Evolutionary conservation across 2,888 invertebrate genomes (phyloP).

Genomic region (Perizoma flavofasciatum): DNA sequence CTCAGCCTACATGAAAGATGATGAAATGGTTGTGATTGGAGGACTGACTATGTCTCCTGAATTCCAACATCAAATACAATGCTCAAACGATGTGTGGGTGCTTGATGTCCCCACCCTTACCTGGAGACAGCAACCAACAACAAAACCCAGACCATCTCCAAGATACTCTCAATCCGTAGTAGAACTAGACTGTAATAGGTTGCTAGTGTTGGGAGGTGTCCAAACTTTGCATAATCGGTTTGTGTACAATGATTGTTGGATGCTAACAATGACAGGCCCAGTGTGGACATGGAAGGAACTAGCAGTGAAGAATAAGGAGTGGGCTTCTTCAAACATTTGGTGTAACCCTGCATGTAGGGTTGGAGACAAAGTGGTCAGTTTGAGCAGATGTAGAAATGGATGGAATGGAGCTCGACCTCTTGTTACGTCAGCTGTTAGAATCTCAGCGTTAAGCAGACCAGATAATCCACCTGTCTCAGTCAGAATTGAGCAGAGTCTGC

Average conservation of each 20-base stretch:
- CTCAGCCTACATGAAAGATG: conserved; percentile 92
- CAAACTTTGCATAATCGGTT: conserved; percentile 90
- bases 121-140: conserved; percentile 91
- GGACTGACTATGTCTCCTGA: conserved; percentile 84
- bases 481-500: conserved; percentile 76
- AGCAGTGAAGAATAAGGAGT: conserved; percentile 89
- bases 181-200: conserved; percentile 88
- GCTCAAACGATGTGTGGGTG: conserved; percentile 95
- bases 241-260: conserved; percentile 95
- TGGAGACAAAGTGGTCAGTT: conserved; percentile 90
- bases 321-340: conserved; percentile 95
- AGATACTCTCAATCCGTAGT: conserved; percentile 98
- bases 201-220: conserved; percentile 93
- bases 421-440: conserved; percentile 81
- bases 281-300: conserved; percentile 91
- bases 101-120: conserved; percentile 89
- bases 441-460: conserved; percentile 67
- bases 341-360: conserved; percentile 95
- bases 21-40: conserved; percentile 93
- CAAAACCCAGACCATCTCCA: conserved; percentile 88
- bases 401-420: conserved; percentile 81
- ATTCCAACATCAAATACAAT: conserved; percentile 74
- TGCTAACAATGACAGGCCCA: conserved; percentile 89
- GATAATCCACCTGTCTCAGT: conserved; percentile 77
- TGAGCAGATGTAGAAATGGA: conserved; percentile 85